Conservation (phyloP, 92 coral and sea anemone genomes). For the Epizoanthus stellaris region DNA sequence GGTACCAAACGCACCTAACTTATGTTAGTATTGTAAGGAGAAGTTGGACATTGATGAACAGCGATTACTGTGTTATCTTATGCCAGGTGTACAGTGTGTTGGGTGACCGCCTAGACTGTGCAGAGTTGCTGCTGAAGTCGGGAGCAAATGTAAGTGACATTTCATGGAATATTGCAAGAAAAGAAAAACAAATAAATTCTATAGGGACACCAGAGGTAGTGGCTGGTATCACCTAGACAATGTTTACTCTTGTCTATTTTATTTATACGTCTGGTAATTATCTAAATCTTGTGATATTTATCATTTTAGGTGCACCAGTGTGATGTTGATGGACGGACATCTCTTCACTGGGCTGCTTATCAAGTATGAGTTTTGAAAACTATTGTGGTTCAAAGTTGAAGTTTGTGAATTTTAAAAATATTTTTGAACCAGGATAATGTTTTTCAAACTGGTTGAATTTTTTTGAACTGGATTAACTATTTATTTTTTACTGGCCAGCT, state of each 20-base stretch:
- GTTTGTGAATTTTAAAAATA: no score
- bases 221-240: no score
- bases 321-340: constrained; percentile 91
- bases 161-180: background rate
- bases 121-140: constrained; percentile 75
- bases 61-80: background rate
- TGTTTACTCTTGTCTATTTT: no score
- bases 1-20: background rate
- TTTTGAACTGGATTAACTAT: no score
- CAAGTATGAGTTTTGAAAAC: constrained; percentile 57
- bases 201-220: no score
- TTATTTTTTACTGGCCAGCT: no score
- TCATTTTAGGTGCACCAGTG: constrained; percentile 63
- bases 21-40: background rate
- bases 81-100: constrained; percentile 88
- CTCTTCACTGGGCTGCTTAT: constrained; percentile 96
- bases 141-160: constrained; percentile 77
- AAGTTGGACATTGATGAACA: background rate
- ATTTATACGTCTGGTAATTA: no score
- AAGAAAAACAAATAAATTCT: no score
- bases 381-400: background rate
- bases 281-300: no score
- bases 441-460: no score
- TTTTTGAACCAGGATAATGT: no score
- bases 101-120: constrained; percentile 97